Base-by-base conservation (phyloP, 2,113 vertebrate genomes). In the Grammomys surdaster region DNA sequence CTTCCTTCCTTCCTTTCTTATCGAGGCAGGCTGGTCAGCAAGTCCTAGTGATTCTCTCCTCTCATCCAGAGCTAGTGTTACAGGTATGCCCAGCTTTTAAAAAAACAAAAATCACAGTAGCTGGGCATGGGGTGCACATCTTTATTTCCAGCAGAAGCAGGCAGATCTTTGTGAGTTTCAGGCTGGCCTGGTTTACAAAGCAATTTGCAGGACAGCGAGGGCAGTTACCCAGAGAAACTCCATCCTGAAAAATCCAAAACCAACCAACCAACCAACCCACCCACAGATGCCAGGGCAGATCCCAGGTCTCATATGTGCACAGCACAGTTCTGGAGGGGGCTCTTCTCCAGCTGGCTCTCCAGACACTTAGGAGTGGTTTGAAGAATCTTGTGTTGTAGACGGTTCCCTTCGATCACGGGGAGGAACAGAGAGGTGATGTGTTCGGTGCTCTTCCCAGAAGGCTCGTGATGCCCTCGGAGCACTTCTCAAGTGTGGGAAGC, bases 351-450 rank as follows among this genome's bases (percentile, higher is more conserved):
- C 9, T 2, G 1, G 81, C 67, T 24, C 60, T 77, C 67, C 60
- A 65, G 63, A 28, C 46, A 70, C n/a, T 19, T 36, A n/a, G 81
- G 58, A 56, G 19, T 78, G 67, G 96, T 91, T 12, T 67, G 33
- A 95, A 95, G 78, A 81, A 60, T 72, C 82, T 88, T 36, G 20
- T 78, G 20, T 56, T 89, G 17, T 51, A 70, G 43, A 40, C 54
- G 63, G 10, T 56, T 60, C n/a, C 7, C 88, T 73, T 89, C 81
- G 89, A 70, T 51, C 75, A 3, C 91, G 54, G 46, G 78, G 75
- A 94, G 94, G 87, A 87, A 89, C 2, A 31, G 63, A 69, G 70
- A 95, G 24, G 40, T 81, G 84, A 40, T 65, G 86, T 70, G 87
- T 63, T 46, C 60, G 22, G 2, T 56, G 63, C 28, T 70, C 43